Base-by-base conservation (phyloP, 2,797 vertebrate species). In the Halcyon badia region DNA sequence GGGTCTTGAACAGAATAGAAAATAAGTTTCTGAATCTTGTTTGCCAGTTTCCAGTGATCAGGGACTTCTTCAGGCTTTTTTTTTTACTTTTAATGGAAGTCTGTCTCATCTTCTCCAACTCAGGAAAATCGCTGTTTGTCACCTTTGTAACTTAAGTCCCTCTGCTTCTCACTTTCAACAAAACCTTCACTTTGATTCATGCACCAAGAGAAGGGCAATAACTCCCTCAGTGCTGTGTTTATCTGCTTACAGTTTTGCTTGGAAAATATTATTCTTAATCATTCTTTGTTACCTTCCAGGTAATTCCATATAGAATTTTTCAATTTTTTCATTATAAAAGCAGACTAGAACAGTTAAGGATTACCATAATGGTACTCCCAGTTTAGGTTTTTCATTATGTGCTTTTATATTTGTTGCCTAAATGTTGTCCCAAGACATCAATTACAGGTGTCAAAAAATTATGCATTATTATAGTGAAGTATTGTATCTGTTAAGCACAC, bases 151-250 rank as follows among this genome's bases (percentile, higher is more conserved):
- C 68, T 83, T 56, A 78, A 90, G 31, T 91, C 41, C 73, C 68
- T 71, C 31, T 87, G 48, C 83, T 94, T 92, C 77, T 86, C 61
- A 72, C 0, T 83, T 94, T 94, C 78, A 94, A 39, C 75, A 89
- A 94, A 92, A 83, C 91, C 84, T 86, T 95, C 35, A 35, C 31
- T 92, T 95, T 75, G 56, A 75, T n/a, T 86, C 70, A 37, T 28
- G 64, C 42, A 89, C 88, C 62, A 92, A 82, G 30, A 94, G 78
- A 91, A 85, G 57, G 56, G 35, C 81, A 91, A 33, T 39, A 93
- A 69, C 26, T 87, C 46, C 39, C 66, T 76, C 46, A 72, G 46
- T 71, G 58, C 71, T 87, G 26, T 69, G 31, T n/a, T 73, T 82
- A 49, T 71, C 64, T 86, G 62, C 52, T 94, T 33, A 33, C 7